Percentiles rank a stretch among this genome's conserved stretches.
Evolutionary conservation across 2,113 vertebrate genomes (phyloP).

Genomic region (Campylorhamphus procurvoides): DNA sequence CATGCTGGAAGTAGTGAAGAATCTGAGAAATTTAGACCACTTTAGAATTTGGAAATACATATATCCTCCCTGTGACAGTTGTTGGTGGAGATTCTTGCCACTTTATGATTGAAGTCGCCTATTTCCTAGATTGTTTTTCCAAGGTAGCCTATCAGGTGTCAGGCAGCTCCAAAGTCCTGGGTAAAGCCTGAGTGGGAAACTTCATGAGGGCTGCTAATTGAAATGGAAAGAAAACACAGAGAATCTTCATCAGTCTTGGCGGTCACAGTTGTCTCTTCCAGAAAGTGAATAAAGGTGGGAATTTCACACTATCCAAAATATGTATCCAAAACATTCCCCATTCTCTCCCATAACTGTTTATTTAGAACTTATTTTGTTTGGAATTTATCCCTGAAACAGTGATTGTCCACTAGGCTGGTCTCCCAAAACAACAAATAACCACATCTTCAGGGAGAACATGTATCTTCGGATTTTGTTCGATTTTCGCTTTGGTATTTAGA

Average conservation of each 20-base stretch:
- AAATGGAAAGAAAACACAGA: not conserved
- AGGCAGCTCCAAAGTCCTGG: not conserved
- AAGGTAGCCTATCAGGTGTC: not conserved
- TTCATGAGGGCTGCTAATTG: not conserved
- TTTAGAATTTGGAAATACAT: not conserved
- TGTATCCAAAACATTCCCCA: not conserved
- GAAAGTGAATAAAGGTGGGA: not conserved
- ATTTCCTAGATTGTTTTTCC: not conserved
- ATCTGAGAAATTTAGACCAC: not conserved
- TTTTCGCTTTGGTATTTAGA: not conserved
- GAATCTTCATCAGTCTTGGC: not conserved
- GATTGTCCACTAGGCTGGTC: not conserved
- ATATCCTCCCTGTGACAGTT: not conserved
- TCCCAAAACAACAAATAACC: not conserved
- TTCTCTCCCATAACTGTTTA: not conserved
- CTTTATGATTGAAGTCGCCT: not conserved
- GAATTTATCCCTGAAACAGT: not conserved
- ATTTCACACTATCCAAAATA: not conserved
- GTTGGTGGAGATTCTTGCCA: not conserved
- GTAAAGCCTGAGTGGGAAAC: not conserved
- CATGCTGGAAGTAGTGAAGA: not conserved
- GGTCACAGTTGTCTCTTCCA: not conserved
- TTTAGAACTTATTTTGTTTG: not conserved
- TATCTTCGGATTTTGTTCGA: not conserved
- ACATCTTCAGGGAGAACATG: not conserved